Conservation (phyloP, 2,797 vertebrate species). For the Parotocinclus haroldoi region DNA sequence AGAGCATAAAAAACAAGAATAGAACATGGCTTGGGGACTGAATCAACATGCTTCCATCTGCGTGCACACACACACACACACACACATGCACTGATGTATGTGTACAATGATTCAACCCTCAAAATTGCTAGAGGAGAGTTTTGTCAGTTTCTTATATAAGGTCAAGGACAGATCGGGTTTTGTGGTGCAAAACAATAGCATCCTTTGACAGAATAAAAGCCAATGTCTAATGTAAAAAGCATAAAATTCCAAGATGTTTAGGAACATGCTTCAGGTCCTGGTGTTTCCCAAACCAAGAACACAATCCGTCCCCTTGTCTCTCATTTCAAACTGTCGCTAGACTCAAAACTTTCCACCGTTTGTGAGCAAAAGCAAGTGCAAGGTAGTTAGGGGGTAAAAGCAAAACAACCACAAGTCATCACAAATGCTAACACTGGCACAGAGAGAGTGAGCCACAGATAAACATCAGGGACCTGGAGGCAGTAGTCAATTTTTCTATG, state of each 20-base stretch:
- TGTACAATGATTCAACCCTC: no score
- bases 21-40: constrained; percentile 17
- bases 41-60: constrained; percentile 4
- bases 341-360: constrained; percentile 7
- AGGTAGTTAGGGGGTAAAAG: no score
- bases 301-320: constrained; percentile 4
- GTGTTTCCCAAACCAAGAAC: constrained; percentile 11
- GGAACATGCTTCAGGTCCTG: constrained; percentile 2
- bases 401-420: no score
- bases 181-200: constrained; percentile 15
- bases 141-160: constrained; percentile 36
- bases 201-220: constrained; percentile 15
- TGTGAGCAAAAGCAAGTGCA: constrained; percentile 4
- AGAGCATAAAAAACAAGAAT: constrained; percentile 33
- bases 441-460: no score
- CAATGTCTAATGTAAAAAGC: constrained; percentile 21
- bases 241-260: constrained; percentile 23
- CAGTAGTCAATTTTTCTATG: no score
- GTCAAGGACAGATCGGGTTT: constrained; percentile 8
- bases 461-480: no score
- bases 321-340: neutral
- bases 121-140: constrained; percentile 7
- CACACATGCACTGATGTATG: no score
- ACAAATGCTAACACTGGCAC: no score
- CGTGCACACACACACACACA: no score